Evolutionary conservation across 2,113 vertebrate species (phyloP).

Genomic region (Sarotherodon lohbergeri): DNA sequence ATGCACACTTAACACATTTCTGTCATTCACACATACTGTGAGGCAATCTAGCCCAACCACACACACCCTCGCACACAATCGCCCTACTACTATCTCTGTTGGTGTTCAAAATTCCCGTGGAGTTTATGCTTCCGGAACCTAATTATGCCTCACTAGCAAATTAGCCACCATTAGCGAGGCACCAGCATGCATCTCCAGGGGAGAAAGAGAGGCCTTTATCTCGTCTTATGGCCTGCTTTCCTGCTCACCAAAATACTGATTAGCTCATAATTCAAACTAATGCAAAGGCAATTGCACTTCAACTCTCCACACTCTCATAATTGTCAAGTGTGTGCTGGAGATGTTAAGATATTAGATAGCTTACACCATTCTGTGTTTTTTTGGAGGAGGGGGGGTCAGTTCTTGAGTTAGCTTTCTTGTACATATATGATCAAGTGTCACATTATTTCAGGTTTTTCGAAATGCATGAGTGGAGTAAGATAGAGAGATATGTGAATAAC

Average conservation of each 20-base stretch:
- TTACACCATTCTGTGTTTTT: background rate
- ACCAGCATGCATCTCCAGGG: conserved; percentile 51
- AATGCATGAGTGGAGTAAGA: background rate
- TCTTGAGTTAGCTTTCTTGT: background rate
- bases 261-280: conserved; percentile 57
- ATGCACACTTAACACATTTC: background rate
- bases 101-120: conserved; percentile 47
- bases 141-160: conserved; percentile 70
- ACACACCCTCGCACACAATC: background rate
- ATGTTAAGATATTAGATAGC: background rate
- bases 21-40: background rate
- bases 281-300: conserved; percentile 19
- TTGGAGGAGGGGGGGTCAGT: background rate
- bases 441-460: background rate
- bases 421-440: background rate
- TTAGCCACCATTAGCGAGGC: conserved; percentile 64
- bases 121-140: conserved; percentile 55
- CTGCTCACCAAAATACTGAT: conserved; percentile 60
- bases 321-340: background rate
- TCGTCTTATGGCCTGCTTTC: conserved; percentile 40
- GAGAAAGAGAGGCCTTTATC: conserved; percentile 38
- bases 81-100: conserved; percentile 13
- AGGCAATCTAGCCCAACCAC: background rate
- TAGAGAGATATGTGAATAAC: background rate
- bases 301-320: background rate